Conservation (phyloP, 1,140 invertebrate genomes). For the Panulirus ornatus region DNA sequence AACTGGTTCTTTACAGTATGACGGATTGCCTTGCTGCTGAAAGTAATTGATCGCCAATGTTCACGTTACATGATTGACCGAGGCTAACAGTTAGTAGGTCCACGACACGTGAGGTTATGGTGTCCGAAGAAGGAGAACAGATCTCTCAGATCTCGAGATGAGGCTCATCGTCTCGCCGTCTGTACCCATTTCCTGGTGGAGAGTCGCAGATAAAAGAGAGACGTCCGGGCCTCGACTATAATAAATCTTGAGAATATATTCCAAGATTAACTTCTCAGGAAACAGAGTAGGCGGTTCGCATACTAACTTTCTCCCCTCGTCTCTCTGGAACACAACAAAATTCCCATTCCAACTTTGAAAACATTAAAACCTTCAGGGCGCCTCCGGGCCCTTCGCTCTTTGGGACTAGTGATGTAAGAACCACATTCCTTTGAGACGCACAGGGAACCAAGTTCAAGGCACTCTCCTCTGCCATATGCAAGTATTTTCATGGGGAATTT, state of each 20-base stretch:
- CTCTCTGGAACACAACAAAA: constrained; percentile 74
- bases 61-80: no score
- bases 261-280: constrained; percentile 67
- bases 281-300: constrained; percentile 71
- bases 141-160: no score
- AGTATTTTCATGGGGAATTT: constrained; percentile 76
- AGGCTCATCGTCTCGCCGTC: neutral
- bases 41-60: no score
- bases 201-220: constrained; percentile 42
- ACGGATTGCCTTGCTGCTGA: no score
- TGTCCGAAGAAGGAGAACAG: no score
- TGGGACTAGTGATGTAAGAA: constrained; percentile 3
- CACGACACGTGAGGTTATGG: no score
- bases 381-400: constrained; percentile 43
- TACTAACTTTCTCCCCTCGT: constrained; percentile 67
- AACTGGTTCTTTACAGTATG: neutral
- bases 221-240: constrained; percentile 69
- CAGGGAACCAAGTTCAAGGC: constrained; percentile 73
- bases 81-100: no score
- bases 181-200: neutral
- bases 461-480: constrained; percentile 72
- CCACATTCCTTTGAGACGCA: constrained; percentile 42
- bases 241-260: constrained; percentile 65
- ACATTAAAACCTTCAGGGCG: constrained; percentile 65
- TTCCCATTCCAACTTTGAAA: constrained; percentile 70